Evolutionary conservation across 2,888 invertebrate genomes (phyloP), one percentile per base, ranked within the genome.

Genomic region (Drosophila emarginata): DNA sequence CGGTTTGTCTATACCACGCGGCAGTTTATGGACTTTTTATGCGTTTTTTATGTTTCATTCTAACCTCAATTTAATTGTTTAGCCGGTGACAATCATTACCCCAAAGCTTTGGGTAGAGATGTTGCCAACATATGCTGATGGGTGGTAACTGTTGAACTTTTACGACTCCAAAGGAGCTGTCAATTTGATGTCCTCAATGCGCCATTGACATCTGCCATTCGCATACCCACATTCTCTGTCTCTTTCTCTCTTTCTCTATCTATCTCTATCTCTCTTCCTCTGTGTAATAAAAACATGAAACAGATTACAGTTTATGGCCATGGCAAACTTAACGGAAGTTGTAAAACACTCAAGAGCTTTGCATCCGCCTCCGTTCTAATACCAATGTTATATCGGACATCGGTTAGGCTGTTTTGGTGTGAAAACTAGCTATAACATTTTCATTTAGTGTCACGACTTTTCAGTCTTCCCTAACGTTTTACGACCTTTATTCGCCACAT

Each of bases 1-100:
- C 74, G 65, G 68, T 37, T 61, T 64, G 75, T 69, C 74, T 66
- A 65, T 53, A 18, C 57, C 51, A 23, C 54, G 63, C 39, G 14
- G 18, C 52, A 61, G 83, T 91, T 91, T 91, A 91, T 90, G 84
- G 83, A 79, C 80, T 81, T 91, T 91, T 91, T 91, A 91, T 90
- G 91, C 84, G 80, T 80, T 80, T 89, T 91, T 91, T 91, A 91
- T 91, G 91, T 89, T 83, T 88, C 80, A 90, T 91, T 91, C 87
- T 85, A 91, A 91, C 91, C 90, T 91, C 91, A 91, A 91, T 91
- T 91, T 91, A 91, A 91, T 91, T 91, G 91, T 91, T 91, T 91
- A 91, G 90, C 91, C 91, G 91, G 91, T 91, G 91, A 91, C 91
- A 91, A 91, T 89, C 89, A 91, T 91, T 90, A 89, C 89, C 89